Evolutionary conservation across 2,888 invertebrate species (phyloP), one percentile per base, ranked within the genome.

Genomic region (Cotesia congregata): DNA sequence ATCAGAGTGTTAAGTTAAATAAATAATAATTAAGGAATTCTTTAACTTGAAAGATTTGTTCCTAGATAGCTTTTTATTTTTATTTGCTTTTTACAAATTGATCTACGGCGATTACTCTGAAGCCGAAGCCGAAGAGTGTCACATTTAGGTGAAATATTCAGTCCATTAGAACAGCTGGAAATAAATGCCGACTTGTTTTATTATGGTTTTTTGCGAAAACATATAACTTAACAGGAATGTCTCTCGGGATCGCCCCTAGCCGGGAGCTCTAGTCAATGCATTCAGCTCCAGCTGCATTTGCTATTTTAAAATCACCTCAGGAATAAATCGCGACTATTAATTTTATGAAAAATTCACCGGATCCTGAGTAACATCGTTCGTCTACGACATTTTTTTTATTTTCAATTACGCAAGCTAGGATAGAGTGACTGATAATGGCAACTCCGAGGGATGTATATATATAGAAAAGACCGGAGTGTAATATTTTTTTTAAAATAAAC

Each of bases 271-370:
- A 50, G 40, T 74, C 38, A 60, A 71, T 64, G 62, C 40, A 75
- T 70, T 70, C 39, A 70, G 17, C 40, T 15, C 64, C 61, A 72
- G 67, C 67, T 72, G 62, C 15, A 17, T 67, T 41, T 15, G 61
- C 60, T 61, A 39, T 61, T 67, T 72, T 61, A 30, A 15, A 72
- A 67, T 72, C 61, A 67, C 59, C 38, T 12, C 50, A 50, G 9
- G 65, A 40, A 77, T 73, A 72, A 73, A 70, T 74, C 69, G 65
- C 40, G 61, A 50, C 73, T 74, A 74, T 74, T 70, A 70, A 74
- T 77, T 70, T 73, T 60, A 15, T 15, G 59, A 64, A 60, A 67
- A 60, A 76, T 72, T 40, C 39, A 20, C 60, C n/a, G 72, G 62
- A 73, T 76, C 50, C 59, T 65, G 69, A 72, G 76, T 76, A 59